These are phyloP conservation scores for Cerastis rubricosa DNA, from an alignment of 2,888 invertebrate genomes.

Conservation along the genomic window DNA sequence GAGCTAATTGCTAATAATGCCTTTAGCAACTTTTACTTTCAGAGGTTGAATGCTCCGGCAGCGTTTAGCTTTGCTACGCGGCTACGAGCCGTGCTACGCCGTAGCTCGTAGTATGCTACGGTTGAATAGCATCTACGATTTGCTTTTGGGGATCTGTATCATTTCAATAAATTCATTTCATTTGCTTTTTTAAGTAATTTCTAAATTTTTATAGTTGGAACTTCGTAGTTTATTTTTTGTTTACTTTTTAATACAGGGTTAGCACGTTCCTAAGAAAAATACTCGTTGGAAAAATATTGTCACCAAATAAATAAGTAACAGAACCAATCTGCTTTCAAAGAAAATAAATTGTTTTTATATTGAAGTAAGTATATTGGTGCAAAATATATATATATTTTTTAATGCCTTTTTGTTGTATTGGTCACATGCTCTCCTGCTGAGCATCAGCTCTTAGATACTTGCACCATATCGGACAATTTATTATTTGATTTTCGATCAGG, in stretches of 20 bases:
- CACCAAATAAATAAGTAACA: slow-evolving; percentile 26
- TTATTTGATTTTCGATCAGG: too few relatives aligned
- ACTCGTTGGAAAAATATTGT: slow-evolving; percentile 15
- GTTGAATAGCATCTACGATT: background rate
- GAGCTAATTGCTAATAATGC: too few relatives aligned
- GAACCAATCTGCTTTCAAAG: slow-evolving; percentile 1
- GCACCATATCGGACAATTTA: too few relatives aligned
- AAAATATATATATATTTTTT: background rate
- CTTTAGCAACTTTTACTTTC: background rate
- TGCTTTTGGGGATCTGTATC: background rate
- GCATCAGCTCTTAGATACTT: too few relatives aligned
- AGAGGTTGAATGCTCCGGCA: too few relatives aligned
- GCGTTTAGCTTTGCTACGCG: background rate
- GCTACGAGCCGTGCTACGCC: slow-evolving; percentile 29
- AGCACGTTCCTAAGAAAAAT: slow-evolving; percentile 33
- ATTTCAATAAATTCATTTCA: background rate
- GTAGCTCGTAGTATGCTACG: slow-evolving; percentile 15
- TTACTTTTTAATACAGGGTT: background rate
- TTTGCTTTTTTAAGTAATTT: background rate
- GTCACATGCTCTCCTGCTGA: too few relatives aligned
- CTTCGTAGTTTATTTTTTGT: background rate
- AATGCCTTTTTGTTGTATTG: background rate
- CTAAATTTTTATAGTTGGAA: background rate
- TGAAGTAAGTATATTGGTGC: background rate
- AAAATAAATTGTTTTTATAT: background rate